phyloP scores from a whole-genome alignment of 2,888 invertebrate genomes.

The Caenorhabditis parvicauda region DNA sequence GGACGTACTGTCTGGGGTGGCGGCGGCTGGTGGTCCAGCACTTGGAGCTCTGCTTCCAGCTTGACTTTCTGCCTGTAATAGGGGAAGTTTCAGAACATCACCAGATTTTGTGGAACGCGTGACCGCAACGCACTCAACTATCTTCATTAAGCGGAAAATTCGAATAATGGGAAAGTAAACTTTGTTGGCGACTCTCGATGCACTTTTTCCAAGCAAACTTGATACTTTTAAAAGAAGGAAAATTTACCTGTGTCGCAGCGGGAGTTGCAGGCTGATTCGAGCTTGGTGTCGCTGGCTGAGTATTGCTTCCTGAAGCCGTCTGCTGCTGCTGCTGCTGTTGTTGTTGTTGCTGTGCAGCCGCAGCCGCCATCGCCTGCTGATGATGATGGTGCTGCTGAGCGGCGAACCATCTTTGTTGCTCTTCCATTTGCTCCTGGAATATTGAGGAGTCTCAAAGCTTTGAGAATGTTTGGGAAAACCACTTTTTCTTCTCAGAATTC shows the following conservation, averaged over 20 bases:
- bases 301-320: conserved; percentile 14
- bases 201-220: not conserved
- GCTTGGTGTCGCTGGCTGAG: conserved; percentile 37
- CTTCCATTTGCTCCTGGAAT: not conserved
- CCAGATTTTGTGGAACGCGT: not conserved
- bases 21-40: conserved; percentile 26
- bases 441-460: too few species aligned
- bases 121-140: too few species aligned
- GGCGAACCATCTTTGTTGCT: not conserved
- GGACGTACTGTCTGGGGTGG: conserved; percentile 42
- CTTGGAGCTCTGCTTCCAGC: conserved; percentile 39
- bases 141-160: too few species aligned
- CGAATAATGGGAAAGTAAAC: too few species aligned
- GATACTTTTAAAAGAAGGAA: not conserved
- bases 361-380: conserved; percentile 10
- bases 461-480: too few species aligned
- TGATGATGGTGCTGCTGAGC: conserved; percentile 13
- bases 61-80: conserved; percentile 13
- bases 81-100: conserved; percentile 2
- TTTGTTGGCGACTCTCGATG: too few species aligned
- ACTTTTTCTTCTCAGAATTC: too few species aligned
- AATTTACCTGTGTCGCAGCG: conserved; percentile 7
- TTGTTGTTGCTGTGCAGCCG: conserved; percentile 6
- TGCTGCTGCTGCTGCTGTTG: conserved; percentile 1
- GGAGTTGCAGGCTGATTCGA: conserved; percentile 40